Evolutionary conservation across 2,113 vertebrate genomes (phyloP).

Genomic region (Scomber japonicus): DNA sequence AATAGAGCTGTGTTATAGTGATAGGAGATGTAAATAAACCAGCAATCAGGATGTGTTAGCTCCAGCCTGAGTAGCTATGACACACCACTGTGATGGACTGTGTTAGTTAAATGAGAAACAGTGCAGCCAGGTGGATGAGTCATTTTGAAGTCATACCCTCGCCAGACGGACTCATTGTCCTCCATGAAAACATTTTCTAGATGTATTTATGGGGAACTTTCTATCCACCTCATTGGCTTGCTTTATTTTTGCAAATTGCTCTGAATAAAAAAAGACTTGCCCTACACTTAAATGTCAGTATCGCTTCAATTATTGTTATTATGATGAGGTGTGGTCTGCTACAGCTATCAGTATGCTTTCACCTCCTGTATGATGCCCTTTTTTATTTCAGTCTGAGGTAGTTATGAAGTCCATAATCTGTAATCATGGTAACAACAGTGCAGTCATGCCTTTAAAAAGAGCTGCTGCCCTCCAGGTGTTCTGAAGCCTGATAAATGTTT

Average conservation of each 20-base stretch:
- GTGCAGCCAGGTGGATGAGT: constrained; percentile 57
- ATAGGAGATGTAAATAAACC: constrained; percentile 73
- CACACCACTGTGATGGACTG: constrained; percentile 56
- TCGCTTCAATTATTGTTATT: constrained; percentile 58
- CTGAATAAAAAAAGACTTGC: constrained; percentile 43
- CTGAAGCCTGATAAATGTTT: constrained; percentile 71
- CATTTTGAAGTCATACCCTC: constrained; percentile 57
- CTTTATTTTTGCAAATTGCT: constrained; percentile 65
- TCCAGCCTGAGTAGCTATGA: constrained; percentile 36
- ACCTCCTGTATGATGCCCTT: constrained; percentile 21
- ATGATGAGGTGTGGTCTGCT: constrained; percentile 45
- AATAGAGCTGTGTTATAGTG: constrained; percentile 62
- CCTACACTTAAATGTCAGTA: constrained; percentile 53
- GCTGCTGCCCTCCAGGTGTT: constrained; percentile 63
- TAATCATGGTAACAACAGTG: constrained; percentile 52
- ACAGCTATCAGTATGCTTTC: constrained; percentile 15
- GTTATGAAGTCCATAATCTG: constrained; percentile 60
- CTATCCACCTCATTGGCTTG: constrained; percentile 57
- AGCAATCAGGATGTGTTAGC: constrained; percentile 63
- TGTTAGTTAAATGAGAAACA: constrained; percentile 59
- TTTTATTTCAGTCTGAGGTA: constrained; percentile 48
- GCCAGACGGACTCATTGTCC: constrained; percentile 58
- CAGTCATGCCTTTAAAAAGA: constrained; percentile 42
- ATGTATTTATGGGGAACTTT: constrained; percentile 62
- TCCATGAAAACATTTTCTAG: constrained; percentile 59